Percentiles rank a stretch among this genome's conserved stretches.
Conservation (phyloP, 2,113 vertebrate species). For the Ailurus styani region DNA sequence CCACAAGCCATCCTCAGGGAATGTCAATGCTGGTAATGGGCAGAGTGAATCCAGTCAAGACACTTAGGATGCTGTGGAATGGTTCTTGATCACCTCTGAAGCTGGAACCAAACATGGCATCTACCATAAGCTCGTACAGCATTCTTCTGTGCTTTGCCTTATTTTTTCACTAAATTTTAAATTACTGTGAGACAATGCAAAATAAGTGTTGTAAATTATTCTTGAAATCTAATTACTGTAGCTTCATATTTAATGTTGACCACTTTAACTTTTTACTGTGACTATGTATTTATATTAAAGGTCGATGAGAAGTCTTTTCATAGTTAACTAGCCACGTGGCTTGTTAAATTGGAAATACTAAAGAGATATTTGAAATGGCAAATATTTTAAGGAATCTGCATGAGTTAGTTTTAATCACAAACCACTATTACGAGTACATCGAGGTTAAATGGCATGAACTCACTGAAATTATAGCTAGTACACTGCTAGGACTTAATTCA, state of each 20-base stretch:
- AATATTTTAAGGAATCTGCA: not conserved
- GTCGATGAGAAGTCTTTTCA: not conserved
- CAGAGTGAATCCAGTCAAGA: slow-evolving; percentile 82
- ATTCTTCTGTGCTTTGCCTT: not conserved
- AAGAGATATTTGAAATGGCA: not conserved
- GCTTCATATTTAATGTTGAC: not conserved
- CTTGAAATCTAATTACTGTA: not conserved
- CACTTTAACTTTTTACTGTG: not conserved
- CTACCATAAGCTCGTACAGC: slow-evolving; percentile 90
- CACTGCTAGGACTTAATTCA: not conserved
- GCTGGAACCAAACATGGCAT: slow-evolving; percentile 96
- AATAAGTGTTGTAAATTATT: not conserved
- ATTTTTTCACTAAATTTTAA: not conserved
- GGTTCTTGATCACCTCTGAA: slow-evolving; percentile 91
- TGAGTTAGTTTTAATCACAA: not conserved
- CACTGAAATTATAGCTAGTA: not conserved
- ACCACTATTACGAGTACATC: not conserved
- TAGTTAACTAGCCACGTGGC: not conserved
- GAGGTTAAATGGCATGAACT: not conserved
- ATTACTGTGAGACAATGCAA: not conserved
- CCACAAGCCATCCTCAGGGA: slow-evolving; percentile 97
- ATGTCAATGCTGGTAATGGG: slow-evolving; percentile 93
- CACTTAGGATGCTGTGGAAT: slow-evolving; percentile 85
- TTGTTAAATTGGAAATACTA: not conserved
- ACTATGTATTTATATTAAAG: not conserved